Evolutionary conservation across 1,140 invertebrate species (phyloP).

Genomic region (Drosophila repletoides): DNA sequence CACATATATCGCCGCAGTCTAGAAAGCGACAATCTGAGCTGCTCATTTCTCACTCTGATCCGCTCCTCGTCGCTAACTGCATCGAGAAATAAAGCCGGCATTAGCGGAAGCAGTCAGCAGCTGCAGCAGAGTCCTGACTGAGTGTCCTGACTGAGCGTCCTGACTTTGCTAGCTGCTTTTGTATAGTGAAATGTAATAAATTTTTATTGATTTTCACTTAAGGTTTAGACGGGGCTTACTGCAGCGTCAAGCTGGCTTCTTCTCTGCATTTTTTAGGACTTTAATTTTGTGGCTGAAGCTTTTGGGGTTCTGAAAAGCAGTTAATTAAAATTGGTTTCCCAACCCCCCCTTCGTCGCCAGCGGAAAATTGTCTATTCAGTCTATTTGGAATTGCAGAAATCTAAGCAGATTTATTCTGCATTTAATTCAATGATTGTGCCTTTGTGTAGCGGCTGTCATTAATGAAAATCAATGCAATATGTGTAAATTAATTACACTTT

Average conservation of each 20-base stretch:
- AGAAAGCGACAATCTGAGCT: too few species aligned
- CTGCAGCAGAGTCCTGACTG: neutral
- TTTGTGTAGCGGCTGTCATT: too few species aligned
- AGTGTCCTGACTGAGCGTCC: neutral
- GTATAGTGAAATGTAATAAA: conserved; percentile 63
- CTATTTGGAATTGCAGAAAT: too few species aligned
- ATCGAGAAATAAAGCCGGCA: conserved; percentile 1
- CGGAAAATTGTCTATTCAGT: too few species aligned
- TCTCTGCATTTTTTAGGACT: conserved; percentile 63
- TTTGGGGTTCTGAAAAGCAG: conserved; percentile 14
- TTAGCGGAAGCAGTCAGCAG: conserved; percentile 1
- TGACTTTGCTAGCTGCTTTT: conserved; percentile 14
- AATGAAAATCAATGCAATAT: too few species aligned
- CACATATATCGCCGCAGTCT: too few species aligned
- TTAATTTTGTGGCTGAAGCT: conserved; percentile 42
- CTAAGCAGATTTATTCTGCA: too few species aligned
- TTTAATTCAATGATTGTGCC: too few species aligned
- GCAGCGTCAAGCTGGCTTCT: conserved; percentile 10
- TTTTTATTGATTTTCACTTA: conserved; percentile 72
- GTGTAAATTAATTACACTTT: conserved; percentile 7
- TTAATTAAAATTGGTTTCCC: conserved; percentile 43
- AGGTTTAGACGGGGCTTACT: conserved; percentile 7
- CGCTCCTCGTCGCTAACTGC: neutral
- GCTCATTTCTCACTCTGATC: neutral
- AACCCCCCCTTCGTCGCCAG: neutral